Conservation (phyloP, 92 coral and sea anemone species). For the Phenganax stokvisi region DNA sequence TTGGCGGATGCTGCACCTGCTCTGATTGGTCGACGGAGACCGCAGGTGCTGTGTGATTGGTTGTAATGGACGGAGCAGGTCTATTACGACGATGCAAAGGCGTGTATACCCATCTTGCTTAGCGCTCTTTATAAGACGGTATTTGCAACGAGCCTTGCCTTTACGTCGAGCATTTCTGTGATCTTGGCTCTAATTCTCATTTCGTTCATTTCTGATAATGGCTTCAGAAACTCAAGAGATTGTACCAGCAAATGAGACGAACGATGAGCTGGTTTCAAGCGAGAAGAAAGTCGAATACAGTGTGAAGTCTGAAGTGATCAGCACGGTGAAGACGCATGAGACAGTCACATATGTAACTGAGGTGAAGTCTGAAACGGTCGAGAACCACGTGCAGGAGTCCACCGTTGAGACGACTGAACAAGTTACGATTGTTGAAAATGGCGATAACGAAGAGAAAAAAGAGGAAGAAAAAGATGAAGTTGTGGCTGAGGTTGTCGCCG, state of each 20-base stretch:
- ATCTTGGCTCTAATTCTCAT: conserved; percentile 27
- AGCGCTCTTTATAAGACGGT: conserved; percentile 36
- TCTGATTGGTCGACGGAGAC: conserved; percentile 18
- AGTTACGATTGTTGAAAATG: conserved; percentile 23
- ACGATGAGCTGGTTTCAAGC: conserved; percentile 12
- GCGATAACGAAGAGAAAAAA: conserved; percentile 13
- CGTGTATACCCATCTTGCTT: conserved; percentile 43
- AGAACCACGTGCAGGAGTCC: conserved; percentile 41
- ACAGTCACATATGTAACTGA: conserved; percentile 39
- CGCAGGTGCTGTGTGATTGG: conserved; percentile 66
- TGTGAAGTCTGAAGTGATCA: conserved; percentile 37
- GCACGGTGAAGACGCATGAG: conserved; percentile 42
- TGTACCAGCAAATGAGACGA: conserved; percentile 20
- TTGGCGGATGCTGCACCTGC: neutral
- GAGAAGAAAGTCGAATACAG: conserved; percentile 42
- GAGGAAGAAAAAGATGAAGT: conserved; percentile 18
- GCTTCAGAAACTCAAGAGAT: conserved; percentile 30
- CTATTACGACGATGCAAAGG: conserved; percentile 57
- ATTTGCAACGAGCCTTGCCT: neutral
- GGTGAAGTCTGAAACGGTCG: conserved; percentile 33
- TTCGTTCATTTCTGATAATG: conserved; percentile 22
- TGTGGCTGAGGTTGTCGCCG: conserved; percentile 2
- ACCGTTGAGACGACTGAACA: conserved; percentile 22
- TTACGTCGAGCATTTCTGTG: conserved; percentile 11
- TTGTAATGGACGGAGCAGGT: conserved; percentile 74